Evolutionary conservation across 2,113 vertebrate genomes (phyloP), one percentile per base, ranked within the genome.

Genomic region (Gymnobelideus leadbeateri): DNA sequence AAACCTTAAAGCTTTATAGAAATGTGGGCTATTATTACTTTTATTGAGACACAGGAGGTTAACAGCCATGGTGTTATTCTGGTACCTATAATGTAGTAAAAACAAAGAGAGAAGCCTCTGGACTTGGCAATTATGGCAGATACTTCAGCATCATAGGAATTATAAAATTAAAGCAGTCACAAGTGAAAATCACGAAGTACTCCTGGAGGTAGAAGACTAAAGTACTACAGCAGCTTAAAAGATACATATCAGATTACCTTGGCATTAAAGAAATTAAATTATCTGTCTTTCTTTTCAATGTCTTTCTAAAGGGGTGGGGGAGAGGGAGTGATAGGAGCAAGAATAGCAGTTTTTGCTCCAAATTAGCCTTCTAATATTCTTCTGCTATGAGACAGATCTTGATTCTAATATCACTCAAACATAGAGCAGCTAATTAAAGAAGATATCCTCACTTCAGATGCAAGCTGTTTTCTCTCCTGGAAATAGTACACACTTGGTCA

Each of bases 311-410:
- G 93, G 92, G 91, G 68, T 26, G 28, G 31, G 52, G 46, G 19
- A 55, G 28, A 91, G 94, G 54, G 26, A n/a, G 46, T 55, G 46
- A 12, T 54, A 24, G 91, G 92, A 90, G 68, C 23, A 37, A 49
- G 28, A n/a, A 61, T 52, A 96, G 89, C 84, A 89, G 61, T 55
- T 37, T 96, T 94, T 95, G 68, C 31, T 89, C 92, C 43, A 12
- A 9, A 1, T 0, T 0, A 96, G 54, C 55, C n/a, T 96, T 90
- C 47, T 94, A 49, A 52, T 68, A 51, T 28, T 92, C 92, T 94
- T 37, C 0, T 89, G 90, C 57, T 97, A 96, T 84, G 31, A 31
- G 4, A 51, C 49, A 53, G 61, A 52, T 91, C 84, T 97, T 89
- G 91, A 89, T 31, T 94, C 10, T 95, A 28, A 91, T 52, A 91